Evolutionary conservation across 2,888 invertebrate genomes (phyloP).

Genomic region (Ochropleura plecta): DNA sequence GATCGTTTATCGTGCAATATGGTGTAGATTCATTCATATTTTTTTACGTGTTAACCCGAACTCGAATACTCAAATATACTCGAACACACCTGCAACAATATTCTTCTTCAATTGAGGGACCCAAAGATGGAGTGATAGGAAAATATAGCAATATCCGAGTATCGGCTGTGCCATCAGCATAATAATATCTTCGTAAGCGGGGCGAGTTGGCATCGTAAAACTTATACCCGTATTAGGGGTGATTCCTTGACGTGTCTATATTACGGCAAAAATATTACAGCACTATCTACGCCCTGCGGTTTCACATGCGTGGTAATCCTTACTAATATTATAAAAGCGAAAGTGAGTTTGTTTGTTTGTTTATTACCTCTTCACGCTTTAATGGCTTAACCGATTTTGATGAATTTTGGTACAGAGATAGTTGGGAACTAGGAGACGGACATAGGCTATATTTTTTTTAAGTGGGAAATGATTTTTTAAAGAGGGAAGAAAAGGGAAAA

Average conservation of each 20-base stretch:
- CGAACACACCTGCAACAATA: constrained; percentile 44
- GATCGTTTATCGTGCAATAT: not conserved
- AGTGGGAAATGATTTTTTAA: too few relatives aligned
- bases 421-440: too few relatives aligned
- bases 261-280: constrained; percentile 2
- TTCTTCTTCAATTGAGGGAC: constrained; percentile 17
- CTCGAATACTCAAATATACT: constrained; percentile 11
- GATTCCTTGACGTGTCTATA: constrained; percentile 71
- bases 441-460: too few relatives aligned
- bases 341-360: too few relatives aligned
- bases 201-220: constrained; percentile 68
- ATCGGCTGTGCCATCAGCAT: constrained; percentile 59
- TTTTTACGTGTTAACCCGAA: not conserved
- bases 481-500: too few relatives aligned
- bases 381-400: too few relatives aligned
- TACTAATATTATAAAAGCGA: too few relatives aligned
- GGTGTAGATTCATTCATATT: not conserved
- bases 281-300: not conserved
- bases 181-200: constrained; percentile 64
- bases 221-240: constrained; percentile 75
- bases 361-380: too few relatives aligned
- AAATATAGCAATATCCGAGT: constrained; percentile 60
- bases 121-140: constrained; percentile 56
- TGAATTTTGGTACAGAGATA: too few relatives aligned
- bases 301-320: too few relatives aligned